A percentile compares a stretch with the other conserved stretches of the same genome.
Conservation (phyloP, 1,140 invertebrate genomes). For the Dryas iulia region DNA sequence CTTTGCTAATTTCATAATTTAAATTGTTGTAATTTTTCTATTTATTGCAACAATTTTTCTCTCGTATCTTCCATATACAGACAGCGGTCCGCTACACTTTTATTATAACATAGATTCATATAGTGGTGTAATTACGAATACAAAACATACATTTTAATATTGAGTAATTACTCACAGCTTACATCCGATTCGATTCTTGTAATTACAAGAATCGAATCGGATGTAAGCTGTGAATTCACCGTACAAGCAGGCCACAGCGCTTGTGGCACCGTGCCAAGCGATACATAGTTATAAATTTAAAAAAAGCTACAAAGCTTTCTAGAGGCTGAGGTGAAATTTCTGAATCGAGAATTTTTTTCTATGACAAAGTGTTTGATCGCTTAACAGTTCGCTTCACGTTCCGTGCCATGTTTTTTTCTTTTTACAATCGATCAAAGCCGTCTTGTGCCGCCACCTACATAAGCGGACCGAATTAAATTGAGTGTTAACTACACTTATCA, state of each 20-base stretch:
- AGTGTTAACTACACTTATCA: background rate
- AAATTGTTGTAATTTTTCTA: too few species aligned
- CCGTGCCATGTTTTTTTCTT: constrained; percentile 48
- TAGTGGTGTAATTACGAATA: too few species aligned
- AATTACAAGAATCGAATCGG: background rate
- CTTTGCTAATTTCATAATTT: too few species aligned
- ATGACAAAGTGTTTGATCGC: constrained; percentile 55
- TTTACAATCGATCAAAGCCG: constrained; percentile 57
- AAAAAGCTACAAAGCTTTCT: background rate
- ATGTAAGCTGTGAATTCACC: background rate
- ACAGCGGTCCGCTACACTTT: too few species aligned
- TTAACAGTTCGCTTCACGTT: constrained; percentile 58
- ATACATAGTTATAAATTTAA: background rate
- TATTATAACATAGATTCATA: too few species aligned
- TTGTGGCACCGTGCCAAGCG: background rate
- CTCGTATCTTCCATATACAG: too few species aligned
- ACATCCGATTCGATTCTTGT: too few species aligned
- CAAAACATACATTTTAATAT: too few species aligned
- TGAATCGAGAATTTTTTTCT: constrained; percentile 35
- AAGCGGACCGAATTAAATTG: constrained; percentile 15
- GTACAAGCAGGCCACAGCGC: background rate
- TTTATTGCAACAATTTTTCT: too few species aligned
- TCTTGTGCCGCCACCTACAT: background rate
- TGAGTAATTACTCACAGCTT: too few species aligned
- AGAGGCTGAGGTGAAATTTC: constrained; percentile 14